A percentile compares a stretch with the other conserved stretches of the same genome.
phyloP scores from a whole-genome alignment of 2,797 vertebrate genomes.

The Chelidonichthys spinosus region DNA sequence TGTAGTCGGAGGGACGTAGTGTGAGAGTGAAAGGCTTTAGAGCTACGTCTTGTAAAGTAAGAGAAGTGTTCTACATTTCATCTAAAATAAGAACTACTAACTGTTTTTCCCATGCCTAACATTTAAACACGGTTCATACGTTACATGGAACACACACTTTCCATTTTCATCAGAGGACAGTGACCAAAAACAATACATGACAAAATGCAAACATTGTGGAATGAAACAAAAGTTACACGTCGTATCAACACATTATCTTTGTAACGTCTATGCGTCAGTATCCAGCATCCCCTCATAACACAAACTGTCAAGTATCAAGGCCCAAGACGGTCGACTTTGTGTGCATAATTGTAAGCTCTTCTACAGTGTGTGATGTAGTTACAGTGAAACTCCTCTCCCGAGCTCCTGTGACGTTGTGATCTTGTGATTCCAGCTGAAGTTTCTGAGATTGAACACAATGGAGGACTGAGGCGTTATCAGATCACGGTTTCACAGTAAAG shows the following conservation, averaged over 20 bases:
- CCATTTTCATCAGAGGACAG: constrained; percentile 33
- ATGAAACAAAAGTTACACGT: constrained; percentile 27
- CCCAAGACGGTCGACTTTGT: constrained; percentile 11
- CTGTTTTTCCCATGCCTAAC: constrained; percentile 47
- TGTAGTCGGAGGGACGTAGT: constrained; percentile 18
- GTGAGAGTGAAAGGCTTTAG: constrained; percentile 47
- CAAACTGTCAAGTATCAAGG: constrained; percentile 28
- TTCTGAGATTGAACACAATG: constrained; percentile 24
- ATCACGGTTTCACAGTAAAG: constrained; percentile 56
- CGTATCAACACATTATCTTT: constrained; percentile 17
- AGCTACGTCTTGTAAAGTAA: constrained; percentile 27
- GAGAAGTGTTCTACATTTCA: constrained; percentile 21
- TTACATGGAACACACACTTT: constrained; percentile 41
- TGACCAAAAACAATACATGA: constrained; percentile 33
- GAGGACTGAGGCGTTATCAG: constrained; percentile 30
- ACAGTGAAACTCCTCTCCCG: constrained; percentile 12
- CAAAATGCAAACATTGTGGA: constrained; percentile 37
- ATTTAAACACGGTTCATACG: constrained; percentile 35
- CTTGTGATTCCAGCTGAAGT: constrained; percentile 24
- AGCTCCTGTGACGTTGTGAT: constrained; percentile 35
- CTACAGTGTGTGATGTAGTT: constrained; percentile 10
- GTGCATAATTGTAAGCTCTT: constrained; percentile 7
- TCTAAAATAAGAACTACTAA: constrained; percentile 31
- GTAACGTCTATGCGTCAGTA: constrained; percentile 43
- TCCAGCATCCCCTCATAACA: constrained; percentile 62